Conservation (phyloP, 2,113 vertebrate species). For the Microcebus murinus region DNA sequence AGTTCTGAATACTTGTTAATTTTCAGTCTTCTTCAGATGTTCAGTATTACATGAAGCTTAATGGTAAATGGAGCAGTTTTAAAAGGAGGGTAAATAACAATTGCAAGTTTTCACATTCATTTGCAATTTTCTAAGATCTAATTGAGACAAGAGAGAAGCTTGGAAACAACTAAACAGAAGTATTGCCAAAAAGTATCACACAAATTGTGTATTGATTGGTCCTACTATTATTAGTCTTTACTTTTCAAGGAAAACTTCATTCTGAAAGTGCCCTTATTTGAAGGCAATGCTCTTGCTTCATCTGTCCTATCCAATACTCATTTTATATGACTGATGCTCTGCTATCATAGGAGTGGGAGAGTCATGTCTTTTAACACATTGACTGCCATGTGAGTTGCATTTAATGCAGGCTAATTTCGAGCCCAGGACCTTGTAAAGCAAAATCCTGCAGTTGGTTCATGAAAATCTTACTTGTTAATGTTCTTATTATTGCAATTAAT, state of each 20-base stretch:
- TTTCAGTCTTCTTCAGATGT: background rate
- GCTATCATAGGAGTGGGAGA: background rate
- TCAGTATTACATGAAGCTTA: background rate
- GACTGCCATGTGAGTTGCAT: no score
- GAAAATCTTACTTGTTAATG: no score
- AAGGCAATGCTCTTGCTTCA: background rate
- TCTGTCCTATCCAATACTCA: background rate
- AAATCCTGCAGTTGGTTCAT: no score
- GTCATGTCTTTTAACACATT: background rate
- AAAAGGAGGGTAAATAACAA: background rate
- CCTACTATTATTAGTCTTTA: background rate
- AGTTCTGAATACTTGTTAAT: background rate
- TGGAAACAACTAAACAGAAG: background rate
- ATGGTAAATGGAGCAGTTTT: background rate
- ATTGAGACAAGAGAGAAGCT: background rate
- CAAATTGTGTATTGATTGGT: background rate
- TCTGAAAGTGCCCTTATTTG: background rate
- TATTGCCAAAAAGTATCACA: constrained; percentile 13
- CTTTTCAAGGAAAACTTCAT: background rate
- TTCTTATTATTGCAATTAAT: no score
- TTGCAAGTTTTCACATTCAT: background rate
- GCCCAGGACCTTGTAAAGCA: no score
- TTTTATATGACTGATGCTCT: background rate
- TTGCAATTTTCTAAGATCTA: background rate
- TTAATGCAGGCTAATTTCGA: no score